phyloP scores from a whole-genome alignment of 2,113 vertebrate genomes.

The Nesoenas mayeri region DNA sequence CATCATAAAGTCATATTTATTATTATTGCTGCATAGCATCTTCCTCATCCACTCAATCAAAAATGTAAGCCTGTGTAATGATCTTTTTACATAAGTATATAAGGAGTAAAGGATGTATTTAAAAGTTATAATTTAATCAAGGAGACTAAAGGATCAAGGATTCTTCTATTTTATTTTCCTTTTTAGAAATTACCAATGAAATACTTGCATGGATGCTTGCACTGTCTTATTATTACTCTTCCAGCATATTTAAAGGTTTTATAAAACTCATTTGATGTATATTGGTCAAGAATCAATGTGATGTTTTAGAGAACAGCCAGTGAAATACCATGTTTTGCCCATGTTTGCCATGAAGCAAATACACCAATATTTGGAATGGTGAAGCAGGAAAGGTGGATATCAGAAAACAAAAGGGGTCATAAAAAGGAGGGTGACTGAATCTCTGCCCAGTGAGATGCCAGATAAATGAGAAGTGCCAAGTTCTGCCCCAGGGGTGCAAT shows the following conservation, averaged over 20 bases:
- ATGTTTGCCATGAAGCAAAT: background rate
- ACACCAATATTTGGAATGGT: background rate
- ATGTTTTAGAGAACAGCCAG: background rate
- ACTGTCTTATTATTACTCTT: background rate
- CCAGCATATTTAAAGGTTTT: background rate
- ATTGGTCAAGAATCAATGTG: background rate
- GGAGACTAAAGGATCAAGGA: background rate
- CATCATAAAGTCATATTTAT: background rate
- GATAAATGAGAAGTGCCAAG: background rate
- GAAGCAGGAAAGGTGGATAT: background rate
- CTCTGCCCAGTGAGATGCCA: background rate
- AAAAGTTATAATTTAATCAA: background rate
- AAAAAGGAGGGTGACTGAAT: background rate
- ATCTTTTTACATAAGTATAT: background rate
- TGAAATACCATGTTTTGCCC: background rate
- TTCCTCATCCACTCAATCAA: background rate
- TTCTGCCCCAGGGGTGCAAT: background rate
- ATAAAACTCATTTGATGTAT: background rate
- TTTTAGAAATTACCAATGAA: background rate
- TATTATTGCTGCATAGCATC: background rate
- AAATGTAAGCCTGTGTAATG: background rate
- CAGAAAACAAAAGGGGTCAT: background rate
- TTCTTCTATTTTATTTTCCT: background rate
- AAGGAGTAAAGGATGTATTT: background rate
- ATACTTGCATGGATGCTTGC: background rate